phyloP scores from a whole-genome alignment of 2,797 vertebrate species.

The Cyprinodon diabolis region DNA sequence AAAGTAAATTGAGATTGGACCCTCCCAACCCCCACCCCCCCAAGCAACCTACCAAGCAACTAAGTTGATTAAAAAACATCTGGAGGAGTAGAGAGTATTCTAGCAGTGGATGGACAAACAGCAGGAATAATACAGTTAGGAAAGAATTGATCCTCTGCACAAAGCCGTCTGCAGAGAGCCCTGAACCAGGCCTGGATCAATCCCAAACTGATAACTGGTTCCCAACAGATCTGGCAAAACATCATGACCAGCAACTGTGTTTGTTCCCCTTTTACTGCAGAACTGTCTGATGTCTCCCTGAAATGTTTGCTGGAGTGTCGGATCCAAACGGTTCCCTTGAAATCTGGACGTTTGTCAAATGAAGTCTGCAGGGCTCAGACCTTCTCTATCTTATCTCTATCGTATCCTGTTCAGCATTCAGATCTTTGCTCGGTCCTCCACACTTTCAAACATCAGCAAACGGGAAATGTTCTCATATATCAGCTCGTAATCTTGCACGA shows the following conservation, averaged over 20 bases:
- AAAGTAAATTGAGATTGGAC: slow-evolving; percentile 17
- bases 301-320: neutral
- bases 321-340: too few relatives aligned
- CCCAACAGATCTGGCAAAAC: neutral
- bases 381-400: neutral
- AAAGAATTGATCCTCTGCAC: neutral
- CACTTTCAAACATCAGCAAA: neutral
- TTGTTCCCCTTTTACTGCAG: neutral
- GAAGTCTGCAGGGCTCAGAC: too few relatives aligned
- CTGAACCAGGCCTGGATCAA: neutral
- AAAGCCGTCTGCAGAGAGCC: neutral
- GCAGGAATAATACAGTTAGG: neutral
- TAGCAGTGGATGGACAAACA: slow-evolving; percentile 1
- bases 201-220: neutral
- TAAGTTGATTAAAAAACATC: slow-evolving; percentile 30
- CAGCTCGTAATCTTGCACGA: neutral
- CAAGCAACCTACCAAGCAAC: neutral
- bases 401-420: too few relatives aligned
- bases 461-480: neutral
- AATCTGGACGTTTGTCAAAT: neutral
- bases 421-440: neutral
- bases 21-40: neutral
- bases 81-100: neutral
- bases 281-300: neutral
- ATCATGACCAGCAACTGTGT: neutral